Evolutionary conservation across 2,888 invertebrate species (phyloP).

Genomic region (Cephus rjabovi): DNA sequence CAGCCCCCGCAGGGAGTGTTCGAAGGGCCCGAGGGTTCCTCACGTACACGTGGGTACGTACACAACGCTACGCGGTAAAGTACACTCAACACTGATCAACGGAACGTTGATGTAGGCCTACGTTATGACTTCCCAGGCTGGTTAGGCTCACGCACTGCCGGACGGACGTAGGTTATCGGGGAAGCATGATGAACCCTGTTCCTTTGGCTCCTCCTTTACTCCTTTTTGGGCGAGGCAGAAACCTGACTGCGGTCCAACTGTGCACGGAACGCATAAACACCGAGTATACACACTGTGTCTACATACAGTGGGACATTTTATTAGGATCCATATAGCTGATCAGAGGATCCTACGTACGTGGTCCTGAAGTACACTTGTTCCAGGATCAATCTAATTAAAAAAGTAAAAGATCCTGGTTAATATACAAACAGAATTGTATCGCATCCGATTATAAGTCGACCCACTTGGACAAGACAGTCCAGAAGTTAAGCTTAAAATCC

Average conservation of each 20-base stretch:
- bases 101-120: slow-evolving; percentile 15
- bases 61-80: background rate
- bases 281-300: background rate
- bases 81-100: slow-evolving; percentile 20
- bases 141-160: slow-evolving; percentile 58
- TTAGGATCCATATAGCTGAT: background rate
- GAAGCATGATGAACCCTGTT: slow-evolving; percentile 51
- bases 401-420: background rate
- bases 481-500: background rate
- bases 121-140: slow-evolving; percentile 28
- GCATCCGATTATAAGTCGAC: background rate
- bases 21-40: slow-evolving; percentile 45
- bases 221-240: slow-evolving; percentile 49
- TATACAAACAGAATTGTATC: background rate
- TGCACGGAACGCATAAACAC: slow-evolving; percentile 56
- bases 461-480: background rate
- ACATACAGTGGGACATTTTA: background rate
- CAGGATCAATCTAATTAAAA: background rate
- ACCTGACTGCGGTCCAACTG: slow-evolving; percentile 54
- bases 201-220: slow-evolving; percentile 44
- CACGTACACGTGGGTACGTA: slow-evolving; percentile 25
- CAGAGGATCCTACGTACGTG: background rate
- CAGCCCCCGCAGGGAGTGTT: slow-evolving; percentile 56
- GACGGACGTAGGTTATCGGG: slow-evolving; percentile 58
- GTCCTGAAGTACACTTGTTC: background rate